A percentile compares a stretch with the other conserved stretches of the same genome.
Conservation (phyloP, 2,797 vertebrate genomes). For the Sebastes dallii region DNA sequence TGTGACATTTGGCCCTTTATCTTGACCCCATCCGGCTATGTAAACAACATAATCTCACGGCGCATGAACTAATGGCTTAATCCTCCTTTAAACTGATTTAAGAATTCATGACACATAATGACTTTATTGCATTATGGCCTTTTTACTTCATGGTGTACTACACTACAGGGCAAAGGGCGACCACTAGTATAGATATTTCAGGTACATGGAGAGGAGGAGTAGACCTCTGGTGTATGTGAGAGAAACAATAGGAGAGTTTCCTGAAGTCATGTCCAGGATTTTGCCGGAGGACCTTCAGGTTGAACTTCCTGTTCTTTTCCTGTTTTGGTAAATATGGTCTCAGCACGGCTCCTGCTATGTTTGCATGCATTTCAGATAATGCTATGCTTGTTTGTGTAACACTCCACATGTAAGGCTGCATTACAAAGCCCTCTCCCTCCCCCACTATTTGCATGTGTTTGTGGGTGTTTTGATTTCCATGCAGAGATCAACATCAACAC, state of each 20-base stretch:
- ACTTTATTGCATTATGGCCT: not conserved
- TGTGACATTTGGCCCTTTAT: not conserved
- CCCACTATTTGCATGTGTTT: constrained; percentile 7
- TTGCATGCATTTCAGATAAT: not conserved
- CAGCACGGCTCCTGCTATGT: not conserved
- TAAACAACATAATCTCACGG: not conserved
- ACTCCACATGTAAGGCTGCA: not conserved
- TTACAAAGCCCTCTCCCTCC: not conserved
- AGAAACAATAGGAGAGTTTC: constrained; percentile 47
- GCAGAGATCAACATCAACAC: not conserved
- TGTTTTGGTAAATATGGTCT: constrained; percentile 18
- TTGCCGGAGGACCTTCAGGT: constrained; percentile 5
- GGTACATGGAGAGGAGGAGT: not conserved
- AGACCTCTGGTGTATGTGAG: not conserved
- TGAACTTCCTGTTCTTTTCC: constrained; percentile 49
- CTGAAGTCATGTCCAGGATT: constrained; percentile 18
- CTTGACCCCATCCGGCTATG: not conserved
- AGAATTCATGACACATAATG: not conserved
- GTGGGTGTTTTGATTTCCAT: not conserved
- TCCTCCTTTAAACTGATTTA: not conserved
- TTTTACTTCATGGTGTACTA: not conserved
- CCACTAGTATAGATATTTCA: not conserved
- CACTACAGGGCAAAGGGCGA: not conserved
- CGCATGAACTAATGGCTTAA: not conserved
- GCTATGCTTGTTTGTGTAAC: not conserved